A percentile compares a stretch with the other conserved stretches of the same genome.
Conservation (phyloP, 37 sponge, comb jelly and placozoan species). For the Eunapius fragilis region DNA sequence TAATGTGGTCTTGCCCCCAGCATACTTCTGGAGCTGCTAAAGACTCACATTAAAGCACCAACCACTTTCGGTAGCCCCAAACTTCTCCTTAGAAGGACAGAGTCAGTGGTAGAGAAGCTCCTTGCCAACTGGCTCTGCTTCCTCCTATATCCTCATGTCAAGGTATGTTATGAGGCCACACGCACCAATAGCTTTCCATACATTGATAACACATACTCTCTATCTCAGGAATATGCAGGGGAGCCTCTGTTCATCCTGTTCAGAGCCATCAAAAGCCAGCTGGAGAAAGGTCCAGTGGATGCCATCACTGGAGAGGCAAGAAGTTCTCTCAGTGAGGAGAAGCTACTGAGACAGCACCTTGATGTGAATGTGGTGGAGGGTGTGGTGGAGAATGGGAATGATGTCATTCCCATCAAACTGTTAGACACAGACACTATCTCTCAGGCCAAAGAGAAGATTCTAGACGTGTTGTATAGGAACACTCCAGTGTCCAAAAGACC, state of each 20-base stretch:
- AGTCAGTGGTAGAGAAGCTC: constrained; percentile 90
- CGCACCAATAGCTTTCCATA: neutral
- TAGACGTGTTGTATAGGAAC: constrained; percentile 84
- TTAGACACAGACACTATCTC: constrained; percentile 93
- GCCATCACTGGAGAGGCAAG: constrained; percentile 92
- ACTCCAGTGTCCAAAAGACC: constrained; percentile 66
- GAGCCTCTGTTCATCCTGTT: constrained; percentile 87
- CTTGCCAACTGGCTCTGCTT: constrained; percentile 93
- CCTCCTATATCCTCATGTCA: constrained; percentile 76
- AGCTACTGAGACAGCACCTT: constrained; percentile 82
- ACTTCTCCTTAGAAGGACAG: constrained; percentile 84
- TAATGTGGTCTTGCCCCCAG: no score
- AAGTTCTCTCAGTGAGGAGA: constrained; percentile 91
- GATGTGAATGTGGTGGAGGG: constrained; percentile 59
- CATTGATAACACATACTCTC: no score
- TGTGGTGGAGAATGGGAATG: constrained; percentile 66
- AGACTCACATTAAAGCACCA: constrained; percentile 66
- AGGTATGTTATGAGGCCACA: constrained; percentile 37
- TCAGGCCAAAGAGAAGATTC: constrained; percentile 92
- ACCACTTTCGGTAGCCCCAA: constrained; percentile 59
- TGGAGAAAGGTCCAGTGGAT: constrained; percentile 98
- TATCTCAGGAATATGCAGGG: constrained; percentile 76
- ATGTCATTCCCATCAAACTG: constrained; percentile 71
- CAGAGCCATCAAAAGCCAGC: constrained; percentile 91
- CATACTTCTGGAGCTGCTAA: constrained; percentile 66